A percentile compares a stretch with the other conserved stretches of the same genome.
Evolutionary conservation across 2,797 vertebrate genomes (phyloP).

Genomic region (Fringilla coelebs): DNA sequence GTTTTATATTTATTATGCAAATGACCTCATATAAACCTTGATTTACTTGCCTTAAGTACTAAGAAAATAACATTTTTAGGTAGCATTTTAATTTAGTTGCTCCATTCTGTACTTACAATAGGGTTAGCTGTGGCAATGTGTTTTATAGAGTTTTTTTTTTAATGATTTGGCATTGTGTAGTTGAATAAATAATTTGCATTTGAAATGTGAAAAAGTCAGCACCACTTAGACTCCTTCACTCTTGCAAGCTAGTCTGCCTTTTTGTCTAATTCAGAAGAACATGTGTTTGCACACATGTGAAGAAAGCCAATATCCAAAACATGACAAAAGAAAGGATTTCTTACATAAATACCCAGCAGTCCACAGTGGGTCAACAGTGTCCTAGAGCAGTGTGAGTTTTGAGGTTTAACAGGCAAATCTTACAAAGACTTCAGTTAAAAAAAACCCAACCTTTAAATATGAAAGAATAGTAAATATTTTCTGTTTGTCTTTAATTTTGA

Average conservation of each 20-base stretch:
- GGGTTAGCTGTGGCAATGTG: background rate
- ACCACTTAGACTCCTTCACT: background rate
- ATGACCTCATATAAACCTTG: background rate
- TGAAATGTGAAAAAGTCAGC: constrained; percentile 15
- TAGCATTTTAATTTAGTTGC: background rate
- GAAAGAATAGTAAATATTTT: background rate
- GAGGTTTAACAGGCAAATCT: background rate
- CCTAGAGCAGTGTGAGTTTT: background rate
- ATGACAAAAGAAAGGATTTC: background rate
- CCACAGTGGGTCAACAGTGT: background rate
- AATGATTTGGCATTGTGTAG: background rate
- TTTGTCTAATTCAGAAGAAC: background rate
- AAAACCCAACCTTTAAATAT: background rate
- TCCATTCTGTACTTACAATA: background rate
- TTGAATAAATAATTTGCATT: constrained; percentile 44
- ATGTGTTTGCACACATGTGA: background rate
- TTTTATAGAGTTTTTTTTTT: background rate
- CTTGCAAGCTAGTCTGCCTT: background rate
- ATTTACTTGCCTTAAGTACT: background rate
- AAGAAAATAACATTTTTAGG: background rate
- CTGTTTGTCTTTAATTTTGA: background rate
- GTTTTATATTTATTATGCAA: background rate
- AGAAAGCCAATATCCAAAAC: background rate
- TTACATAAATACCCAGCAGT: background rate
- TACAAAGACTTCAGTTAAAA: background rate